Conservation (phyloP, 2,797 vertebrate species). For the Paguma larvata region DNA sequence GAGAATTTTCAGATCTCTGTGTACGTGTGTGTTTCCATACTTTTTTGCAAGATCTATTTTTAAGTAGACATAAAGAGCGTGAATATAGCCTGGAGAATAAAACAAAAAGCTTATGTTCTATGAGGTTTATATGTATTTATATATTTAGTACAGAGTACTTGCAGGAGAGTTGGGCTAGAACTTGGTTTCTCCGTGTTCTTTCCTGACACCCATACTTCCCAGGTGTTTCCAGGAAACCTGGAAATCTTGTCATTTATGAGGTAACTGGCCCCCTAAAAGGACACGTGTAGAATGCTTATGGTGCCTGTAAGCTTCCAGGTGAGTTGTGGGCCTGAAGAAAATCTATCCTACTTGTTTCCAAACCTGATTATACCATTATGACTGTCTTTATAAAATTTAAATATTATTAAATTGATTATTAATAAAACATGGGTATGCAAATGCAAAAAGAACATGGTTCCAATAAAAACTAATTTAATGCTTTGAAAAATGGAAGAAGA, state of each 20-base stretch:
- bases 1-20: slow-evolving; percentile 8
- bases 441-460: background rate
- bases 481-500: background rate
- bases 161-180: background rate
- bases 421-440: background rate
- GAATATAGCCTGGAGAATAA: background rate
- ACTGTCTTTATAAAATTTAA: background rate
- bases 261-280: background rate
- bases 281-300: too few species aligned
- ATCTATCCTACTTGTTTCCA: background rate
- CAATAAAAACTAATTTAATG: background rate
- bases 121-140: background rate
- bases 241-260: background rate
- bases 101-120: background rate
- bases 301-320: background rate
- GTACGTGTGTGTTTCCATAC: background rate
- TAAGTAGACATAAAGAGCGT: background rate
- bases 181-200: background rate
- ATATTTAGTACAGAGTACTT: background rate
- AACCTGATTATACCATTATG: background rate
- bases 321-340: background rate
- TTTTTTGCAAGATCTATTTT: background rate
- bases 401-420: background rate
- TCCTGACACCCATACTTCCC: background rate
- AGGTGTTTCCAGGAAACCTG: background rate